Percentiles rank a stretch among this genome's conserved stretches.
These are phyloP conservation scores for Megalonaias nervosa DNA, from an alignment of 1,140 invertebrate species.

Conservation along the genomic window DNA sequence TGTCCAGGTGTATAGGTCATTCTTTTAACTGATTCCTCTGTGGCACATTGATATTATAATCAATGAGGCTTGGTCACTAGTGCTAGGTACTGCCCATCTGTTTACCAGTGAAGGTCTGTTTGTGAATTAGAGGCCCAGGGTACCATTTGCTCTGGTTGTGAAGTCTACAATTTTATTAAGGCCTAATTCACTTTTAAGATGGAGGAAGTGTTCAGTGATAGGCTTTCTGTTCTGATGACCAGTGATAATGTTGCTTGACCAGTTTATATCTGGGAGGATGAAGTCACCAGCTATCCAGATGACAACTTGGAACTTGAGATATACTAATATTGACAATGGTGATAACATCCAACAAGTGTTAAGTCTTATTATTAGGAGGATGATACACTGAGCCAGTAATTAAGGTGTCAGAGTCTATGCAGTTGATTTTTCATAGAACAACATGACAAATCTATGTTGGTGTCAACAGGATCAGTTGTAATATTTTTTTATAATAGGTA, in stretches of 20 bases:
- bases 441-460: background rate
- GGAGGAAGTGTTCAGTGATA: constrained; percentile 8
- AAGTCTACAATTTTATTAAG: constrained; percentile 1
- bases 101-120: constrained; percentile 3
- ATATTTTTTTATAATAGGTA: constrained; percentile 4
- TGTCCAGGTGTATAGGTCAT: background rate
- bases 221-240: constrained; percentile 7
- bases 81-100: background rate
- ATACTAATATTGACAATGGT: background rate
- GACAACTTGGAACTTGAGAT: constrained; percentile 2
- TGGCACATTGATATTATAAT: background rate
- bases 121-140: background rate
- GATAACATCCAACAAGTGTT: background rate
- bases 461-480: background rate
- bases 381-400: constrained; percentile 10
- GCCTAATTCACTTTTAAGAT: constrained; percentile 1
- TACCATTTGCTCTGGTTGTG: background rate
- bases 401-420: constrained; percentile 1
- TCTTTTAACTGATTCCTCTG: background rate
- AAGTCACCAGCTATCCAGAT: constrained; percentile 23
- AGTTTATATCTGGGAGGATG: constrained; percentile 14
- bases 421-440: constrained; percentile 9
- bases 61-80: constrained; percentile 7
- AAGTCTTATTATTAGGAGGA: constrained; percentile 1
- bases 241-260: background rate